Percentiles rank a stretch among this genome's conserved stretches.
Conservation (phyloP, 1,140 invertebrate species). For the silkworm (Bombyx mori) region ASM3026992v2 NC_085130.1:18996501-18997000, state of each 20-base stretch:
- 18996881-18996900: constrained; percentile 11
- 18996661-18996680: constrained; percentile 22
- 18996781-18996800: constrained; percentile 21
- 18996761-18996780: constrained; percentile 17
- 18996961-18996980: constrained; percentile 10
- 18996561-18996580: constrained; percentile 25
- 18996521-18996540: constrained; percentile 18
- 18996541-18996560: constrained; percentile 23
- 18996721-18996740: constrained; percentile 6
- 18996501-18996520: constrained; percentile 25
- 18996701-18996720: constrained; percentile 28
- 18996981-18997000: constrained; percentile 11
- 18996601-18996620: constrained; percentile 26
- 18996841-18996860: constrained; percentile 12
- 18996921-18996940: constrained; percentile 9
- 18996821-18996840: constrained; percentile 13
- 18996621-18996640: constrained; percentile 21
- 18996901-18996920: constrained; percentile 11
- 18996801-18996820: constrained; percentile 11
- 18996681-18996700: constrained; percentile 17
- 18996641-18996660: constrained; percentile 11
- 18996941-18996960: constrained; percentile 17
- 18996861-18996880: constrained; percentile 17
- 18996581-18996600: constrained; percentile 19
- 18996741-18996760: constrained; percentile 11